Base-by-base conservation (phyloP, 2,113 vertebrate genomes). In the Gavialis gangeticus region DNA sequence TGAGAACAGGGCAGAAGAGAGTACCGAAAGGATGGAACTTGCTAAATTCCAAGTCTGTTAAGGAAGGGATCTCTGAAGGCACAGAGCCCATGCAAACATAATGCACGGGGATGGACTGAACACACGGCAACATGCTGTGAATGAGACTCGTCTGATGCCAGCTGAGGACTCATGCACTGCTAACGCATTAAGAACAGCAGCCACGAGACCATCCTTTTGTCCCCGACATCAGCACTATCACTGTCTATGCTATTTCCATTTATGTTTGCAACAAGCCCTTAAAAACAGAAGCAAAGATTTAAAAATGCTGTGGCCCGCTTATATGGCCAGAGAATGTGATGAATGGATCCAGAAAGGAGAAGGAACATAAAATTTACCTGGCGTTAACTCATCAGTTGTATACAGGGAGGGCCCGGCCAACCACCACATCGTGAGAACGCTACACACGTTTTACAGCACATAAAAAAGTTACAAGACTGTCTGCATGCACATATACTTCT, bases 171-270 rank as follows among this genome's bases (percentile, higher is more conserved):
- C 78, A 63, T 59, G 24, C 46, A 3, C 28, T 9, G 81, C 78
- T 55, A 82, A 92, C 75, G 79, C 60, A 54, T 67, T 92, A 79
- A 76, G 14, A 88, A 75, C 90, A 77, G 54, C 88, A 91, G 78
- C 37, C 59, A 79, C 37, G 27, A 0, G 1, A 90, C 17, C 34
- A 28, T 59, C 88, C 66, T 64, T 46, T 46, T 46, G 46, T 46
- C 46, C 0, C 30, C 62, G 71, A 75, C 46, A 27, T 34, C 4
- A 73, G 75, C 82, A 58, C 24, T 54, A 59, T 21, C 64, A 92
- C 14, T 75, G n/a, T 66, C 66, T 17, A 6, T 7, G 60, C 79
- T 88, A 94, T 55, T 58, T 58, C 64, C 63, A 64, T 1, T 60
- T 27, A 3, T 59, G 64, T 1, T 60, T 27, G 3, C 3, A 9